Percentiles rank a stretch among this genome's conserved stretches.
These are phyloP conservation scores for Phallusia fumigata DNA, from an alignment of 23 tunicate genomes.

Conservation along the genomic window DNA sequence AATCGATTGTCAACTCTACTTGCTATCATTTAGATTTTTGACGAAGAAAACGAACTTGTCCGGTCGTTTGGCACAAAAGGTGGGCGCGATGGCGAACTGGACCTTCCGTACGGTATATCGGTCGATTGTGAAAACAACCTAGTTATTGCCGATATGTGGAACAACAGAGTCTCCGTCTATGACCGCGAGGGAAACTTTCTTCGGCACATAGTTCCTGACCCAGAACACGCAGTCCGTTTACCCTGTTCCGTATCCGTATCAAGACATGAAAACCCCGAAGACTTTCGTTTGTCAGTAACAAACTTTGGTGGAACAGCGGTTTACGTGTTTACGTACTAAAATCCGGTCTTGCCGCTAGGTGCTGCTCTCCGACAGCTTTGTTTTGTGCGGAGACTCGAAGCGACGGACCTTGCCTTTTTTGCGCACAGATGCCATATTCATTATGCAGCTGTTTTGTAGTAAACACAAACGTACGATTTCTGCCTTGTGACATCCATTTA, in stretches of 20 bases:
- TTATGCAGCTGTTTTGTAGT: too few relatives aligned
- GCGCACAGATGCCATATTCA: too few relatives aligned
- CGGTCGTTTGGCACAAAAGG: constrained; percentile 66
- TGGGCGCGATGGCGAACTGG: constrained; percentile 55
- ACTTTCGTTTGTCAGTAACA: constrained; percentile 52
- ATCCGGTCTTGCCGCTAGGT: neutral
- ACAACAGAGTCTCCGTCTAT: constrained; percentile 67
- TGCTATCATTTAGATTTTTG: constrained; percentile 73
- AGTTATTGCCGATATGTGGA: constrained; percentile 94
- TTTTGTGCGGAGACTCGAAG: too few relatives aligned
- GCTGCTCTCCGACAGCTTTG: neutral
- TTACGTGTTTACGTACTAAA: constrained; percentile 34
- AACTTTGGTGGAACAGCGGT: constrained; percentile 57
- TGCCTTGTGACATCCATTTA: too few relatives aligned
- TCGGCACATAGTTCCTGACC: constrained; percentile 35
- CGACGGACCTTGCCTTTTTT: too few relatives aligned
- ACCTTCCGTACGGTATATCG: constrained; percentile 70
- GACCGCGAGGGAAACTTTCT: constrained; percentile 55
- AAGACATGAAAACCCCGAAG: constrained; percentile 25
- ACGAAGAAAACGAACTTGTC: constrained; percentile 65
- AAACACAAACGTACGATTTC: too few relatives aligned
- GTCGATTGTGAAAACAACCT: constrained; percentile 71
- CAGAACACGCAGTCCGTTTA: constrained; percentile 18
- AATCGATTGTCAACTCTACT: too few relatives aligned
- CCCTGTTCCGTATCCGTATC: constrained; percentile 55